Conservation (phyloP, 2,797 vertebrate species). For the Borostomias antarcticus region DNA sequence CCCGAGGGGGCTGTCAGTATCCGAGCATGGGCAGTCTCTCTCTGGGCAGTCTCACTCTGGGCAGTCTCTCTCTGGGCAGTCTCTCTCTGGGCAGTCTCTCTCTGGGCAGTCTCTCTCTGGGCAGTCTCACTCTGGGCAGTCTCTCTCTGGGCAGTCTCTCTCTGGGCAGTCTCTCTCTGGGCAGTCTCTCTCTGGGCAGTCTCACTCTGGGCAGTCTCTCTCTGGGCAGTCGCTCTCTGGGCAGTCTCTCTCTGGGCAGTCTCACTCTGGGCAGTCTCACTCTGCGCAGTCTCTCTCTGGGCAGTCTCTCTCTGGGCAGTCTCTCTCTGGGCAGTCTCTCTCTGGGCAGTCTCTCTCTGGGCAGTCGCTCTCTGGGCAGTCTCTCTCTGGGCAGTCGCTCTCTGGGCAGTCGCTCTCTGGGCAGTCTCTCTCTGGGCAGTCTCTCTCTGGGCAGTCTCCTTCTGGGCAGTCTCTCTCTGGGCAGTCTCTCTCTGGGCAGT, state of each 20-base stretch:
- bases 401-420: background rate
- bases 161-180: background rate
- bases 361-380: background rate
- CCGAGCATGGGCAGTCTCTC: too few species aligned
- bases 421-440: background rate
- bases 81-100: too few species aligned
- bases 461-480: background rate
- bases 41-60: background rate
- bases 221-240: background rate
- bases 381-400: background rate
- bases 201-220: background rate
- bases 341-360: background rate
- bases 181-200: background rate
- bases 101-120: background rate
- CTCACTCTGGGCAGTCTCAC: background rate
- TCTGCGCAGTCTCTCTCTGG: background rate
- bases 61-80: background rate
- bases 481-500: background rate
- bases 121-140: background rate
- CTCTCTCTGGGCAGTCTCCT: background rate
- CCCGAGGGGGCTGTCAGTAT: background rate
- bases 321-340: background rate
- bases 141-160: background rate
- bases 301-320: background rate
- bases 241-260: background rate